Percentiles rank a stretch among this genome's conserved stretches.
Evolutionary conservation across 1,140 invertebrate species (phyloP).

Genomic region (Heliconius melpomene): DNA sequence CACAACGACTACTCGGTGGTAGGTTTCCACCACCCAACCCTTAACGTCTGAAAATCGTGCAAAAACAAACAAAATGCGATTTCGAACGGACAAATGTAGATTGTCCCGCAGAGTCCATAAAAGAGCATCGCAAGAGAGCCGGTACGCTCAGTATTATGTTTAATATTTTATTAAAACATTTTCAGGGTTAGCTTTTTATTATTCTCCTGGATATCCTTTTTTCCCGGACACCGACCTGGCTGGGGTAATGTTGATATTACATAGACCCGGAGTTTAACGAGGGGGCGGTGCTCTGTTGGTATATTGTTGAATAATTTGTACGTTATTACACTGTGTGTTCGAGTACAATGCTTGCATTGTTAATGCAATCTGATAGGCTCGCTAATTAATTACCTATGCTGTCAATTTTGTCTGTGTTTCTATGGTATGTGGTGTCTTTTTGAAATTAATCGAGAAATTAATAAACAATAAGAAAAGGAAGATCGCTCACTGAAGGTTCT

Average conservation of each 20-base stretch:
- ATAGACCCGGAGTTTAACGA: conserved; percentile 23
- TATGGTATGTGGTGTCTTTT: not conserved
- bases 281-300: conserved; percentile 5
- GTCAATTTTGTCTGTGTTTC: not conserved
- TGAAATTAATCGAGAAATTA: no score
- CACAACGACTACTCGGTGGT: no score
- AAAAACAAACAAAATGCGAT: not conserved
- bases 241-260: conserved; percentile 30
- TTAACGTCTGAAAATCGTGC: no score
- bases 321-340: conserved; percentile 6
- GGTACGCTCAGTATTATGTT: conserved; percentile 21
- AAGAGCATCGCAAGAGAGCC: conserved; percentile 1
- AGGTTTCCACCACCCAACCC: no score
- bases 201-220: conserved; percentile 26
- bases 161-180: conserved; percentile 34
- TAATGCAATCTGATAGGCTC: conserved; percentile 5
- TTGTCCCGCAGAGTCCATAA: not conserved
- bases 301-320: conserved; percentile 26
- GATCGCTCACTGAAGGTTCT: no score
- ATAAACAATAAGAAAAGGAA: no score
- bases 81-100: not conserved
- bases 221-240: conserved; percentile 24
- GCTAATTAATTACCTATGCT: not conserved
- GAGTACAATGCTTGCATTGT: conserved; percentile 10
- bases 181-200: conserved; percentile 32